Evolutionary conservation across 2,888 invertebrate species (phyloP).

Genomic region (Eueremaeus valkanovi): DNA sequence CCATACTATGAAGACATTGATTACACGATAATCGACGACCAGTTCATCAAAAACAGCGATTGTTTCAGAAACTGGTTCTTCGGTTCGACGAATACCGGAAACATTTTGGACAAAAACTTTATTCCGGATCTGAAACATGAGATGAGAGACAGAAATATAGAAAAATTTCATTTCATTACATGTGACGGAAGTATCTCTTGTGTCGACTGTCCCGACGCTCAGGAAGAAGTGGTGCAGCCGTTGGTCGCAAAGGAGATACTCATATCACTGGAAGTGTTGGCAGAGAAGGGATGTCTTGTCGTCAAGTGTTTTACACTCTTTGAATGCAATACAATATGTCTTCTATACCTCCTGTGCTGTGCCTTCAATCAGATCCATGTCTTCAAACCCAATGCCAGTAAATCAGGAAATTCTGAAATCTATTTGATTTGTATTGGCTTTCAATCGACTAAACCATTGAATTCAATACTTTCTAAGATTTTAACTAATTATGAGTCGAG

Average conservation of each 20-base stretch:
- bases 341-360: constrained; percentile 73
- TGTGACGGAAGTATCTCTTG: constrained; percentile 94
- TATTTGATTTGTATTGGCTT: constrained; percentile 64
- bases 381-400: constrained; percentile 87
- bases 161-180: constrained; percentile 60
- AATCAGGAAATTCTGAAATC: constrained; percentile 89
- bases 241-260: constrained; percentile 79
- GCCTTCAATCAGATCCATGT: constrained; percentile 67
- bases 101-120: constrained; percentile 63
- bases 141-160: background rate
- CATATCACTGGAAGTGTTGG: constrained; percentile 67
- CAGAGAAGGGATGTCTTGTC: constrained; percentile 69
- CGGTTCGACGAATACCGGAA: constrained; percentile 77
- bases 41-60: constrained; percentile 69
- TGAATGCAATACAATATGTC: constrained; percentile 71
- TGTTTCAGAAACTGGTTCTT: constrained; percentile 73
- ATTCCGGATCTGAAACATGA: constrained; percentile 28
- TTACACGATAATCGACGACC: constrained; percentile 73
- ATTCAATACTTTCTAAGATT: background rate
- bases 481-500: background rate
- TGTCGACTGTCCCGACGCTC: constrained; percentile 74
- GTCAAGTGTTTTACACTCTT: constrained; percentile 87
- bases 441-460: constrained; percentile 26
- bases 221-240: constrained; percentile 71
- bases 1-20: constrained; percentile 84